Percentiles rank a stretch among this genome's conserved stretches.
phyloP scores from a whole-genome alignment of 2,797 vertebrate genomes.

The Acanthis flammea region DNA sequence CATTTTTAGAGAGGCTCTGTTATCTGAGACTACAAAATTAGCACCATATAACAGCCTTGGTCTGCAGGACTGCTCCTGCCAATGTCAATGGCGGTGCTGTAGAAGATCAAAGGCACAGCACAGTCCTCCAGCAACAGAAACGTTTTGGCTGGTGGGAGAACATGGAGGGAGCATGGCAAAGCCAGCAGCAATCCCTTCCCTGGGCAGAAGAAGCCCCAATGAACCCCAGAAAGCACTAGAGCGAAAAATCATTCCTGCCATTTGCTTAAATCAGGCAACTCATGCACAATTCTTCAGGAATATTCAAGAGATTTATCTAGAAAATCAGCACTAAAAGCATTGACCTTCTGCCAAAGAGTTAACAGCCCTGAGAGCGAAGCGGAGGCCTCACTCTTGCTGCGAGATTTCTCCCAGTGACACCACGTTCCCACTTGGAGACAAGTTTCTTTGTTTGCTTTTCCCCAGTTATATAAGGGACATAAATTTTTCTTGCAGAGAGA shows the following conservation, averaged over 20 bases:
- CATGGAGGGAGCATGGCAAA: rapidly evolving
- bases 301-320: not conserved
- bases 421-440: constrained; percentile 30
- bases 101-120: constrained; percentile 16
- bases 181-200: not conserved
- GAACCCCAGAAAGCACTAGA: not conserved
- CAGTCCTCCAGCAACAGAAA: not conserved
- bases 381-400: not conserved
- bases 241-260: not conserved
- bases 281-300: not conserved
- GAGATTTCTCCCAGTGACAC: constrained; percentile 34
- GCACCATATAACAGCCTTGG: constrained; percentile 2
- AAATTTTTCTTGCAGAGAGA: constrained; percentile 6
- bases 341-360: not conserved
- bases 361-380: not conserved
- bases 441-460: constrained; percentile 57
- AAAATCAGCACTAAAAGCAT: not conserved
- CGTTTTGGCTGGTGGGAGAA: not conserved
- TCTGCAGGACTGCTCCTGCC: constrained; percentile 5
- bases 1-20: constrained; percentile 37
- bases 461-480: constrained; percentile 36
- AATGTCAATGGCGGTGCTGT: not conserved
- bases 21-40: constrained; percentile 53
- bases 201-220: not conserved
- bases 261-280: not conserved